Evolutionary conservation across 2,888 invertebrate species (phyloP).

Genomic region (Spodoptera exigua): DNA sequence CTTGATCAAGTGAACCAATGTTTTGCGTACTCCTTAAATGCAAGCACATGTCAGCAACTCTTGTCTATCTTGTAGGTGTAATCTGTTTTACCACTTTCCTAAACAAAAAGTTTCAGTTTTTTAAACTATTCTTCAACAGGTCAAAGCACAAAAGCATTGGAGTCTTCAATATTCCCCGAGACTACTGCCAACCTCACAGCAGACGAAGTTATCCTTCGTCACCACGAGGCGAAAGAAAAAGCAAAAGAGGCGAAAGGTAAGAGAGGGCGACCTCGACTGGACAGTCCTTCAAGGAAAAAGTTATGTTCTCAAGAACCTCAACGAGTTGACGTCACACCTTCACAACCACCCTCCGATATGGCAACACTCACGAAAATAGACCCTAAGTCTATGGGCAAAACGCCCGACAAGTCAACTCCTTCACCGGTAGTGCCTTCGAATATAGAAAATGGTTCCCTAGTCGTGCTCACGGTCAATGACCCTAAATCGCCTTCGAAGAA

Average conservation of each 20-base stretch:
- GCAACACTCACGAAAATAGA: slow-evolving; percentile 52
- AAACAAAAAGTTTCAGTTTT: neutral
- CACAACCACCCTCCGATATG: slow-evolving; percentile 39
- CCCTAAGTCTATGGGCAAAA: slow-evolving; percentile 37
- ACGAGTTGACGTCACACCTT: neutral
- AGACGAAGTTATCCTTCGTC: slow-evolving; percentile 70
- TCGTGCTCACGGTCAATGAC: slow-evolving; percentile 81
- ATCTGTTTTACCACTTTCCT: no score
- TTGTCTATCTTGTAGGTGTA: no score
- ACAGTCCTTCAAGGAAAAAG: slow-evolving; percentile 21
- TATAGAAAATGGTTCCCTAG: slow-evolving; percentile 81
- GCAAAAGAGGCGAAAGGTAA: slow-evolving; percentile 6
- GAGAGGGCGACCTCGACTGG: slow-evolving; percentile 2
- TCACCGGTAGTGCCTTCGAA: slow-evolving; percentile 70
- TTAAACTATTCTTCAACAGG: slow-evolving; percentile 61
- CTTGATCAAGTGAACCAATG: no score
- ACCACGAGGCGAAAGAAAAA: slow-evolving; percentile 50
- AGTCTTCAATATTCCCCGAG: slow-evolving; percentile 55
- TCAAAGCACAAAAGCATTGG: slow-evolving; percentile 69
- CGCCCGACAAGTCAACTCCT: slow-evolving; percentile 51
- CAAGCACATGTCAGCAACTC: no score
- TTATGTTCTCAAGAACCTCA: slow-evolving; percentile 10
- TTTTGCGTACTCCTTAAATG: no score
- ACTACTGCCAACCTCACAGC: slow-evolving; percentile 59
- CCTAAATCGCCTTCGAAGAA: slow-evolving; percentile 81